These are phyloP conservation scores for Lanius ludovicianus DNA, from an alignment of 2,113 vertebrate genomes.

Conservation along the genomic window DNA sequence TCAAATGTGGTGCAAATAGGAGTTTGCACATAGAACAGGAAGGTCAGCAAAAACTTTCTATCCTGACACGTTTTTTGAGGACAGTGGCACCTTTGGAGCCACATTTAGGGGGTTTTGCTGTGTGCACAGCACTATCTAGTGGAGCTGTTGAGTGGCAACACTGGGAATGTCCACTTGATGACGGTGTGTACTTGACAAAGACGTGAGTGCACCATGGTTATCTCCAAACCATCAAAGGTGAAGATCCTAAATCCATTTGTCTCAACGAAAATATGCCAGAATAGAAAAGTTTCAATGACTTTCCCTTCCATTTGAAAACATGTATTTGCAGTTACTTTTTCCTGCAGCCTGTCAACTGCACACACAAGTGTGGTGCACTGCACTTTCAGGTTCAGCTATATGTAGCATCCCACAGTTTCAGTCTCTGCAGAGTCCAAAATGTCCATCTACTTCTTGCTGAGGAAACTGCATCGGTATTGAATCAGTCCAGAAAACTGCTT, in stretches of 20 bases:
- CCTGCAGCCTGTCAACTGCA: background rate
- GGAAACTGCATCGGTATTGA: background rate
- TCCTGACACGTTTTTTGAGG: background rate
- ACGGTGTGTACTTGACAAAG: background rate
- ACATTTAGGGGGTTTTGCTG: background rate
- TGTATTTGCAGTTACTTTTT: background rate
- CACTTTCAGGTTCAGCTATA: background rate
- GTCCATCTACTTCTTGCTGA: background rate
- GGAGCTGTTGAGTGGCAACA: background rate
- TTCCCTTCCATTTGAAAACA: background rate
- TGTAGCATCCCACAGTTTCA: background rate
- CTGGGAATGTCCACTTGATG: background rate
- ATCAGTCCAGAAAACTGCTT: background rate
- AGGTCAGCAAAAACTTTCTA: background rate
- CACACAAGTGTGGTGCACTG: background rate
- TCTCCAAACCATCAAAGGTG: background rate
- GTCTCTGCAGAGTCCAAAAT: background rate
- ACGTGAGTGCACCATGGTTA: background rate
- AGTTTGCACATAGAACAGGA: background rate
- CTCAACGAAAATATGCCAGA: background rate
- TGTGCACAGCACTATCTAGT: background rate
- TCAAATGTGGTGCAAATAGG: background rate
- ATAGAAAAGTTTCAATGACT: background rate
- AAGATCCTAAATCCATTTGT: background rate
- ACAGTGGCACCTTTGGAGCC: background rate